A percentile compares a stretch with the other conserved stretches of the same genome.
These are phyloP conservation scores for Tadarida brasiliensis DNA, from an alignment of 2,797 vertebrate species.

Conservation along the genomic window DNA sequence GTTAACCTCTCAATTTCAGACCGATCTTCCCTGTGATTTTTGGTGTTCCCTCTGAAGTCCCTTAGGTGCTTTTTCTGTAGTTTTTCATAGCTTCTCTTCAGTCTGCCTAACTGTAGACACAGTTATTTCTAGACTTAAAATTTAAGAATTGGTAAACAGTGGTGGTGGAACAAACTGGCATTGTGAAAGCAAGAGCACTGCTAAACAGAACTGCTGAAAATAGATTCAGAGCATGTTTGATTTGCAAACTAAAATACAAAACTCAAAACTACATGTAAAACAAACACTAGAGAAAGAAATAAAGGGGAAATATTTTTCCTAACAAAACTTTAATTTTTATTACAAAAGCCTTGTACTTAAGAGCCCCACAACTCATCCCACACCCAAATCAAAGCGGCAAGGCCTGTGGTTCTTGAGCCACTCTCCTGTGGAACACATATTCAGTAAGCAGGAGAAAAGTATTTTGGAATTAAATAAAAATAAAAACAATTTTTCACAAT, in stretches of 20 bases:
- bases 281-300: conserved; percentile 35
- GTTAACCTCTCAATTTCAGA: conserved; percentile 90
- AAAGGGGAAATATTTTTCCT: background rate
- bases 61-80: conserved; percentile 93
- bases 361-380: background rate
- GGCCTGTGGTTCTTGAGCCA: background rate
- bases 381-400: background rate
- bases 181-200: conserved; percentile 41
- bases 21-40: conserved; percentile 85
- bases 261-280: background rate
- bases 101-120: conserved; percentile 90
- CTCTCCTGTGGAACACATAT: background rate
- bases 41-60: conserved; percentile 87
- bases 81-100: conserved; percentile 96
- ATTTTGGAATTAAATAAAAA: conserved; percentile 35
- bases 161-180: background rate
- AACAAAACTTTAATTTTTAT: conserved; percentile 47
- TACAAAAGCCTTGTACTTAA: conserved; percentile 2
- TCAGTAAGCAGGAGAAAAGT: conserved; percentile 39
- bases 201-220: conserved; percentile 35
- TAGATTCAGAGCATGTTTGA: background rate
- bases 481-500: background rate
- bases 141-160: conserved; percentile 68
- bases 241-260: conserved; percentile 62
- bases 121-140: conserved; percentile 74